phyloP scores from a whole-genome alignment of 1,140 invertebrate species.

The Orchesella cincta region DNA sequence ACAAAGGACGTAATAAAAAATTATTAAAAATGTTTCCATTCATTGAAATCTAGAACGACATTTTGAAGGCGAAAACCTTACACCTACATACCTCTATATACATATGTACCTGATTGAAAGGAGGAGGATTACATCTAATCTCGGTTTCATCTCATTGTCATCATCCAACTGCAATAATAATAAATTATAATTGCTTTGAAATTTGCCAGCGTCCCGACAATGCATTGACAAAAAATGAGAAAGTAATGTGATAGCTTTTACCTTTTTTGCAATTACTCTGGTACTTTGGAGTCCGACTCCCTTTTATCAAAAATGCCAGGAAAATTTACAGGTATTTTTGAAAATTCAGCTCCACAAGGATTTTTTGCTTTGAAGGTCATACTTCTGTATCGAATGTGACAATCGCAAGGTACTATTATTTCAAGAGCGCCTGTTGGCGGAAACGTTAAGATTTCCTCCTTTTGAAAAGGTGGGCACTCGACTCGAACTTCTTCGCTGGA shows the following conservation, averaged over 20 bases:
- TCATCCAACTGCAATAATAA: not conserved
- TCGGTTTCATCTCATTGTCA: not conserved
- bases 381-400: not conserved
- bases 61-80: slow-evolving; percentile 17
- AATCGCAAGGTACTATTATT: slow-evolving; percentile 7
- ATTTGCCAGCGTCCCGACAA: not conserved
- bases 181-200: not conserved
- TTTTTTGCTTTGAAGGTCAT: not conserved
- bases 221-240: no score
- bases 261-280: not conserved
- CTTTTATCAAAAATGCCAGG: not conserved
- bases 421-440: not conserved
- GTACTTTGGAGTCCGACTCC: not conserved
- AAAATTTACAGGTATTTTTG: slow-evolving; percentile 2
- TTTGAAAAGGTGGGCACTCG: slow-evolving; percentile 15
- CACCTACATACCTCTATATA: no score
- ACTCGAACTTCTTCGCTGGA: not conserved
- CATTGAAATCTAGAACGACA: not conserved
- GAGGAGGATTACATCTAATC: no score
- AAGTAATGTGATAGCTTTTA: not conserved
- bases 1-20: not conserved
- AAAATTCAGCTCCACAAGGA: slow-evolving; percentile 13
- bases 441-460: slow-evolving; percentile 15
- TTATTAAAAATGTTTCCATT: not conserved
- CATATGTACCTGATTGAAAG: no score